Base-by-base conservation (phyloP, 2,113 vertebrate genomes). In the Grus americana region DNA sequence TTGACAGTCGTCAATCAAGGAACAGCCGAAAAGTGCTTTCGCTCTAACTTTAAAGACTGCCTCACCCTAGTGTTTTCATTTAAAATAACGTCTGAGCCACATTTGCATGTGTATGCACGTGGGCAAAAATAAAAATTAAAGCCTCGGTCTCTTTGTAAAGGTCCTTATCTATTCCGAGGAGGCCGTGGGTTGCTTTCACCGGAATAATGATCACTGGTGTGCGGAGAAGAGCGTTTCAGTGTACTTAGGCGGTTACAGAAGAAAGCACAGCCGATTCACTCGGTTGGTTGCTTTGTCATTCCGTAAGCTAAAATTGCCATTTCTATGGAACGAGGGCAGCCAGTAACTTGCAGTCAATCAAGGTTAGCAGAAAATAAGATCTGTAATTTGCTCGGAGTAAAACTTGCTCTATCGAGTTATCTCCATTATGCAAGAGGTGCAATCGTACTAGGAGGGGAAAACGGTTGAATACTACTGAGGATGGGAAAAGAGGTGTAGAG, bases 251-350 rank as follows among this genome's bases (percentile, higher is more conserved):
- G 0, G 89, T 79, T 92, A 90, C 74, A 96, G 84, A 95, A 88
- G 91, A 93, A 79, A 90, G 80, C 84, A 86, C 86, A 93, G 46
- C 76, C 50, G 80, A 92, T 93, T 90, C 86, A 91, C 62, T 95
- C 58, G 46, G 58, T 10, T 68, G 62, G 73, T 57, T 76, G 36
- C 84, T 91, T 93, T 95, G 84, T 88, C 92, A 95, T 86, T 92
- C 78, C 42, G n/a, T 70, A 88, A 95, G 38, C 78, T 87, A 73
- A 93, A 95, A 90, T n/a, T 89, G 86, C 80, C n/a, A 50, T 92
- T 95, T 87, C 94, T 63, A 17, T 32, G 55, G 80, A 95, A 92
- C 42, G 71, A 73, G 66, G n/a, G 70, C 84, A 95, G 76, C 63
- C 84, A 70, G 76, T 57, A 89, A 76, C 80, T 79, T 66, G 52